Evolutionary conservation across 2,888 invertebrate species (phyloP), one percentile per base, ranked within the genome.

Genomic region (Pseudococcus jackbeardsleyi): DNA sequence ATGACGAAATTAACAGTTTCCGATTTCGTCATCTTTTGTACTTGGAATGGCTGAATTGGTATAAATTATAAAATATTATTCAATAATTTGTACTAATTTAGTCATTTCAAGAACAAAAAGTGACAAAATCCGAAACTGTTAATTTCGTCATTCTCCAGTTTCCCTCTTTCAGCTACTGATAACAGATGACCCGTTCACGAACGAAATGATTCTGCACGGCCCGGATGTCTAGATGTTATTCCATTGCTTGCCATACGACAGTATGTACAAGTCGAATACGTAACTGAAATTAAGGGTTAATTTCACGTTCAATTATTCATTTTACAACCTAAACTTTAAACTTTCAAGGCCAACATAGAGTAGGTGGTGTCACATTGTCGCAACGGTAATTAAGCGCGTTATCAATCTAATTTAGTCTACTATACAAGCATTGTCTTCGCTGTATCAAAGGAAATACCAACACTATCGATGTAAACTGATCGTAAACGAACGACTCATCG

Each of bases 231-330:
- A 39, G 33, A 72, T 33, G 26, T 72, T 7, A 12, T 72, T 39
- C 33, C 17, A 72, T 72, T 64, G 19, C 64, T 15, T 64, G 22
- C 64, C 4, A 59, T 42, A 9, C 9, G 9, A 8, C 9, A 42
- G 42, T 42, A 8, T 0, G 15, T 72, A 72, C 26, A 72, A 72
- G 33, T 33, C 17, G 33, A 72, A 72, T 72, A 72, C 72, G 72
- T 72, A 72, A 72, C 72, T 7, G 72, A 72, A 72, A 72, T 72
- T 72, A 72, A 72, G 72, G 72, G 72, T 72, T 72, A 72, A 72
- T 72, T 72, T 72, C 72, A 72, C 72, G 72, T 72, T 72, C 72
- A 72, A 72, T 72, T 72, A 72, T 72, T 72, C 72, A 72, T 72
- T 72, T 64, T 72, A 72, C 72, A 72, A 39, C 17, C 72, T 33